Base-by-base conservation (phyloP, 1,140 invertebrate genomes). In the Danaus plexippus region DNA sequence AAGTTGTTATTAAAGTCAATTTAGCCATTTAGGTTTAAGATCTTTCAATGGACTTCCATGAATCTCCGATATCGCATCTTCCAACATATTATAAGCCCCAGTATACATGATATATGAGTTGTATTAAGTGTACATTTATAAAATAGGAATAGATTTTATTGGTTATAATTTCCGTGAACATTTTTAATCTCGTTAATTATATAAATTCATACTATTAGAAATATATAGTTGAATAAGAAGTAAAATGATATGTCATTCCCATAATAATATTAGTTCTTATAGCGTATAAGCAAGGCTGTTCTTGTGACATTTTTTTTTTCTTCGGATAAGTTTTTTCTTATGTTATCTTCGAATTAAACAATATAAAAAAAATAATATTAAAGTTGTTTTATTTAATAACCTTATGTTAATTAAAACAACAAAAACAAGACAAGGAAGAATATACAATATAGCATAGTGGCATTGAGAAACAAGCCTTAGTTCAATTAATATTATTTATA, bases 1-100 rank as follows among this genome's bases (percentile, higher is more conserved):
- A 55, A 60, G 48, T 55, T 44, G 52, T 43, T 61, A 52, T 59
- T 66, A 62, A 65, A 77, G 75, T 75, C 72, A 77, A 67, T 66
- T 73, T 67, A 74, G 74, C 71, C 74, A 76, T 76, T 73, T 71
- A 50, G 46, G 42, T 55, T 47, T 54, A 54, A 43, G 52, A 54
- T 62, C 47, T 51, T 54, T 9, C 54, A 52, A 58, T 55, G 53
- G 59, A 67, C 62, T 65, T 64, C 59, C 60, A 63, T n/a, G 61
- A 71, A 71, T 66, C 66, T 69, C 69, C 54, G 48, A 50, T 54
- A 56, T 44, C 42, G 53, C 43, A 46, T 64, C 61, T 64, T 74
- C 61, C 65, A 65, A 55, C 63, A 67, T 61, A 61, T 69, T 66
- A 66, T 75, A 67, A 68, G 59, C 46, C 64, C 67, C 64, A 71